These are phyloP conservation scores for Coilia nasus DNA, from an alignment of 2,797 vertebrate species.

Conservation along the genomic window DNA sequence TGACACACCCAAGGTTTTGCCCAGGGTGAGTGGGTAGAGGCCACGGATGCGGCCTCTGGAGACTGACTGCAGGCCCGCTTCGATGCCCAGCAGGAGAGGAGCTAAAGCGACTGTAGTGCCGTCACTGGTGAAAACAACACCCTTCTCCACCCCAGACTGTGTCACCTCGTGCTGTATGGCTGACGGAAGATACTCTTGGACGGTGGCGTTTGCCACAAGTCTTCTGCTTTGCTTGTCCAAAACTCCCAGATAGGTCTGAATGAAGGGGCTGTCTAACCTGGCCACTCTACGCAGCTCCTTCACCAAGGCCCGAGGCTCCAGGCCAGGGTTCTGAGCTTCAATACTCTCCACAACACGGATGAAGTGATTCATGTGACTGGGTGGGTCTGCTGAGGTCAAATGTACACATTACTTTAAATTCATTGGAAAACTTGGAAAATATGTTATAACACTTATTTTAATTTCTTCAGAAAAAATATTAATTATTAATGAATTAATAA, in stretches of 20 bases:
- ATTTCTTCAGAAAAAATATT: no score
- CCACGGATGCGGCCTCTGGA: neutral
- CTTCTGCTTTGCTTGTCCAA: neutral
- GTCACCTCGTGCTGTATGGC: constrained; percentile 61
- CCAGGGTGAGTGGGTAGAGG: constrained; percentile 70
- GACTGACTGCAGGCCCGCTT: constrained; percentile 68
- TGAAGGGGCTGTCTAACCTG: constrained; percentile 49
- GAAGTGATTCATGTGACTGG: constrained; percentile 72
- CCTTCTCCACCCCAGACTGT: constrained; percentile 62
- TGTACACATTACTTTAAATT: neutral
- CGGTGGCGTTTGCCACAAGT: constrained; percentile 43
- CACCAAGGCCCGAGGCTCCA: constrained; percentile 45
- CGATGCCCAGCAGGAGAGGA: constrained; percentile 79
- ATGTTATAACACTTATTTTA: neutral
- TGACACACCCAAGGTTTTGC: constrained; percentile 64
- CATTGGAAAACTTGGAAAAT: neutral
- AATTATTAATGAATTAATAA: no score
- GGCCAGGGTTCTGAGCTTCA: constrained; percentile 53
- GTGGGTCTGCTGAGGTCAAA: constrained; percentile 54
- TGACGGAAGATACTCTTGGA: constrained; percentile 57
- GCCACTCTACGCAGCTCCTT: constrained; percentile 58
- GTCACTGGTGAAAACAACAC: constrained; percentile 81
- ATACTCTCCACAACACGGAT: constrained; percentile 68
- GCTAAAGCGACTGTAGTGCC: constrained; percentile 82
- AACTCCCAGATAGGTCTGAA: constrained; percentile 61